Percentiles rank a stretch among this genome's conserved stretches.
phyloP scores from a whole-genome alignment of 37 sponge, comb jelly and placozoan species.

The Hexactinellida sp. region DNA sequence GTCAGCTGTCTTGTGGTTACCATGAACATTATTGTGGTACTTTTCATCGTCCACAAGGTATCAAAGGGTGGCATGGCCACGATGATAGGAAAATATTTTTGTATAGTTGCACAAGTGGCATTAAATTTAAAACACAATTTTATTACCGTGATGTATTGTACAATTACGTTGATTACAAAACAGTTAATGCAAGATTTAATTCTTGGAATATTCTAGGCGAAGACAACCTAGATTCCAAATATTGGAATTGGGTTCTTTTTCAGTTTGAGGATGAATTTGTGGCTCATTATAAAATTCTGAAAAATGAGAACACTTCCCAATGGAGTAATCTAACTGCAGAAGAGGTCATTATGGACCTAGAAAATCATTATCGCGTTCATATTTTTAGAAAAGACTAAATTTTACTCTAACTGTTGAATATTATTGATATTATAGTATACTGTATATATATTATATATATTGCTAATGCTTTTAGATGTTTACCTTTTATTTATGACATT shows the following conservation, averaged over 20 bases:
- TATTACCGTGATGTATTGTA: not conserved
- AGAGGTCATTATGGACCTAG: not conserved
- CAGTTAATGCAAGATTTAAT: not conserved
- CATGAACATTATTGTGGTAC: constrained; percentile 15
- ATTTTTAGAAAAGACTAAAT: not conserved
- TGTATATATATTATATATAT: too few species aligned
- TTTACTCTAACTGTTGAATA: too few species aligned
- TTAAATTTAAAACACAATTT: not conserved
- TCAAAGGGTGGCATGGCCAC: not conserved
- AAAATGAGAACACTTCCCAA: not conserved
- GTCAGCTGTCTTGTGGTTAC: not conserved
- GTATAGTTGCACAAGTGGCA: not conserved
- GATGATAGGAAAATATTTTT: not conserved
- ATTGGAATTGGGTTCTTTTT: not conserved
- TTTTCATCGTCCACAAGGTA: not conserved
- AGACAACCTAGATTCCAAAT: not conserved
- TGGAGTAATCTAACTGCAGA: not conserved
- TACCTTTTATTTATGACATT: too few species aligned
- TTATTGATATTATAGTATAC: too few species aligned
- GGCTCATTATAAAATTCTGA: not conserved
- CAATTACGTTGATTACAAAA: not conserved
- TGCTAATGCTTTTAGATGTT: too few species aligned
- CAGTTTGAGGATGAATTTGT: not conserved
- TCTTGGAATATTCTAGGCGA: not conserved
- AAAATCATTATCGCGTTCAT: not conserved